Conservation (phyloP, 2,797 vertebrate species). For the Chiloscyllium punctatum region DNA sequence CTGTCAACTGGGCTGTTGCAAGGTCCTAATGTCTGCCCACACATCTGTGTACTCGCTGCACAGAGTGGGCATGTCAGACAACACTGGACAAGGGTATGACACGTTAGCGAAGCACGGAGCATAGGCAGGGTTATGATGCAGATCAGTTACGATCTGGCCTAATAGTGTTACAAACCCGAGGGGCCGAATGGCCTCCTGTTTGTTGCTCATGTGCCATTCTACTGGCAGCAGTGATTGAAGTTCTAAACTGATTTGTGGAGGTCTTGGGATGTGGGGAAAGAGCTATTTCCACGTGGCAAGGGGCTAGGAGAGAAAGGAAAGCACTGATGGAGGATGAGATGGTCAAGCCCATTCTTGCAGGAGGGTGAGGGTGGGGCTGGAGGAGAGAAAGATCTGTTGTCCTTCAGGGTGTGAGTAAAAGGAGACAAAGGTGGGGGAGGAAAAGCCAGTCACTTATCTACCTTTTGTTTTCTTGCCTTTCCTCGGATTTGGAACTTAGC, state of each 20-base stretch:
- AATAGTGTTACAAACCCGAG: neutral
- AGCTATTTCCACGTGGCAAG: neutral
- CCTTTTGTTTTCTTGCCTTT: too few relatives aligned
- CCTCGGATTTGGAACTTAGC: neutral
- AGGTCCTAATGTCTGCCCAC: too few relatives aligned
- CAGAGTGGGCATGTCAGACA: too few relatives aligned
- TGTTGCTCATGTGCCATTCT: neutral
- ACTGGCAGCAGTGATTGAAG: neutral
- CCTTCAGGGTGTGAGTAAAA: neutral
- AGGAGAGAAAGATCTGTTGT: neutral
- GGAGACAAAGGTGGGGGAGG: neutral
- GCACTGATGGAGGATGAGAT: neutral
- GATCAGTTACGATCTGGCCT: neutral
- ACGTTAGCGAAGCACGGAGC: too few relatives aligned
- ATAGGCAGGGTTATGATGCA: neutral
- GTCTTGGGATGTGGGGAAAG: neutral
- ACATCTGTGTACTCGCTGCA: too few relatives aligned
- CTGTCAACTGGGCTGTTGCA: too few relatives aligned
- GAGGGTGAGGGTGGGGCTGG: neutral
- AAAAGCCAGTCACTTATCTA: neutral
- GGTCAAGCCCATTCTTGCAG: neutral
- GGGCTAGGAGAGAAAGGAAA: neutral
- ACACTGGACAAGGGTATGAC: too few relatives aligned
- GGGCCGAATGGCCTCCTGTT: neutral
- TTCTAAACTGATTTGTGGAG: neutral